Conservation (phyloP, 2,113 vertebrate genomes). For the Chaetodon trifascialis region DNA sequence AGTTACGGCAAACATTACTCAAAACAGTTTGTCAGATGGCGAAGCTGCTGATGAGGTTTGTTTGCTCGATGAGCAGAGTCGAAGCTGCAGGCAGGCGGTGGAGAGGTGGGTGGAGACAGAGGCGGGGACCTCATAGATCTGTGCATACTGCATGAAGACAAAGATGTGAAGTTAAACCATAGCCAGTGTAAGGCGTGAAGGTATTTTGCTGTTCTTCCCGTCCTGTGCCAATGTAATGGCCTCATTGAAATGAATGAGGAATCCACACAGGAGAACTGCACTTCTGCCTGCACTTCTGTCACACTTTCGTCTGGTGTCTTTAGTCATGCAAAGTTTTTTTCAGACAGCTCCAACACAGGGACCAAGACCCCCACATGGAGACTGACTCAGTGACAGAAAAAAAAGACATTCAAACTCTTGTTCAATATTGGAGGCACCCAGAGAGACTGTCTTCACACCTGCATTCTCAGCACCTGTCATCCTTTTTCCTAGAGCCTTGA, state of each 20-base stretch:
- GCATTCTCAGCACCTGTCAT: slow-evolving; percentile 53
- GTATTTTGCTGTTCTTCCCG: too few species aligned
- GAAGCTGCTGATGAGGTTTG: too few species aligned
- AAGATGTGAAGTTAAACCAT: too few species aligned
- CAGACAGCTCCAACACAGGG: slow-evolving; percentile 29
- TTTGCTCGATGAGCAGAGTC: too few species aligned
- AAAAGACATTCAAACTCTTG: slow-evolving; percentile 35
- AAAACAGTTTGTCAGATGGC: too few species aligned
- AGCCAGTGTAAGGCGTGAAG: too few species aligned
- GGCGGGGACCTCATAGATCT: too few species aligned
- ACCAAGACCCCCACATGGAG: slow-evolving; percentile 16
- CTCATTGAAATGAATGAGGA: background rate
- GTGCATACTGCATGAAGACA: too few species aligned
- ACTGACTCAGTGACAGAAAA: slow-evolving; percentile 40
- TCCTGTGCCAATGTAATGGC: background rate
- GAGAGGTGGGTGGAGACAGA: too few species aligned
- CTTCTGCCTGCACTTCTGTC: slow-evolving; percentile 21
- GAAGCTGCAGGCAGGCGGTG: too few species aligned
- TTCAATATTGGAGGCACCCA: slow-evolving; percentile 31
- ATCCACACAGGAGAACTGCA: slow-evolving; percentile 10
- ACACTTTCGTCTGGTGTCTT: slow-evolving; percentile 22
- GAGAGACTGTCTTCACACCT: slow-evolving; percentile 20
- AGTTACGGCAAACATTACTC: too few species aligned
- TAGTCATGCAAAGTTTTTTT: slow-evolving; percentile 23
- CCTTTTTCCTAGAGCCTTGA: slow-evolving; percentile 23